Conservation (phyloP, 2,797 vertebrate species). For the Astyanax mexicanus region DNA sequence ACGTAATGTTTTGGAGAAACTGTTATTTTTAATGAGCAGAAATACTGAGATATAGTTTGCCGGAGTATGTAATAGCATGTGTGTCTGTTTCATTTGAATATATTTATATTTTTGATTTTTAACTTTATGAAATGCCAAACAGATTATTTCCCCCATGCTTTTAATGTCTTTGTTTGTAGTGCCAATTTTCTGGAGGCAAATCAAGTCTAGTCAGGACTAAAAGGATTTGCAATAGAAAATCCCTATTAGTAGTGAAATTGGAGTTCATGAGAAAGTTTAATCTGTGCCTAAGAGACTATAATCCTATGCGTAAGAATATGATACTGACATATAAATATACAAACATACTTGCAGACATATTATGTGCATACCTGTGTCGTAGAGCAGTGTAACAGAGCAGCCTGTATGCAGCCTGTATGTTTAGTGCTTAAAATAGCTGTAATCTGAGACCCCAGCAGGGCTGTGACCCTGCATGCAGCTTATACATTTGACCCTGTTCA, state of each 20-base stretch:
- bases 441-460: no score
- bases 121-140: neutral
- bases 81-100: neutral
- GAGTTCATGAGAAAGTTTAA: neutral
- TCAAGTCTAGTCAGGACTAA: constrained; percentile 4
- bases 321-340: constrained; percentile 1
- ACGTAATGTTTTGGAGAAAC: no score
- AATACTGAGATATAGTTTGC: no score
- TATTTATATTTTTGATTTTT: neutral
- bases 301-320: neutral
- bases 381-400: neutral
- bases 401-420: no score
- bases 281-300: neutral
- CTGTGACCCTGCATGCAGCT: no score
- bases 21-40: no score
- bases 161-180: neutral
- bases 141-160: neutral
- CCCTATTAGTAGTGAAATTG: constrained; percentile 8
- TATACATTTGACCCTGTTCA: no score
- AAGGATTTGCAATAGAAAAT: neutral
- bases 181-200: neutral
- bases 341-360: neutral
- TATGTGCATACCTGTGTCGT: neutral
- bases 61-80: no score
- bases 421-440: no score